Base-by-base conservation (phyloP, 1,140 invertebrate species). In the Magallana ariakensis region DNA sequence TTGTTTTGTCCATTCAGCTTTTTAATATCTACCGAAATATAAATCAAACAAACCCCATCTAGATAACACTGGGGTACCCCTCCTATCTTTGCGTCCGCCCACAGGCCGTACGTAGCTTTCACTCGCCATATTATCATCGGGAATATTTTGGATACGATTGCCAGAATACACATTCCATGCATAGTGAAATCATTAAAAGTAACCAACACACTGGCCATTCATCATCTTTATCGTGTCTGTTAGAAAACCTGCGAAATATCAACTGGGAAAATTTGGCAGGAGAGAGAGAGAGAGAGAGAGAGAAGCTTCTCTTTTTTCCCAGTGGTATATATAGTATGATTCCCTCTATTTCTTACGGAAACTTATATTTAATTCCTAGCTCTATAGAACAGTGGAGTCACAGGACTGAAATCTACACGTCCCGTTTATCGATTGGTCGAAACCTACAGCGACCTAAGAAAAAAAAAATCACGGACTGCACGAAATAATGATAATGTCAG, bases 201-300 rank as follows among this genome's bases (percentile, higher is more conserved):
- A 70, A 19, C 66, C 19, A 8, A 70, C 22, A 9, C 6, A 26
- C 22, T 26, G 66, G 66, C 11, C 66, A 70, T 70, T 70, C 66
- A 70, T 70, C 66, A 70, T 33, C n/a, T 70, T 33, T 70, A 70
- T 70, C 66, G 19, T 70, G 66, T 26, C 66, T 22, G 66, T 70
- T 70, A 70, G 33, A 26, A 70, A 70, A 10, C 22, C 22, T 70
- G 19, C 8, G 13, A 70, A 26, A 70, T 3, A 70, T 70, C 66
- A 26, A 26, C 2, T 46, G 5, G 33, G 33, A 46, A 46, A 46
- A 46, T 46, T 46, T 46, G 33, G 33, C 33, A 46, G 33, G 33
- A 46, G 33, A 46, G 33, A 46, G 33, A 46, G 33, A 33, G 33
- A 33, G 33, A 33, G 33, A 33, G 33, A 33, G 33, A 33, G 33